Base-by-base conservation (phyloP, 2,888 invertebrate species). In the Sturmia bella region DNA sequence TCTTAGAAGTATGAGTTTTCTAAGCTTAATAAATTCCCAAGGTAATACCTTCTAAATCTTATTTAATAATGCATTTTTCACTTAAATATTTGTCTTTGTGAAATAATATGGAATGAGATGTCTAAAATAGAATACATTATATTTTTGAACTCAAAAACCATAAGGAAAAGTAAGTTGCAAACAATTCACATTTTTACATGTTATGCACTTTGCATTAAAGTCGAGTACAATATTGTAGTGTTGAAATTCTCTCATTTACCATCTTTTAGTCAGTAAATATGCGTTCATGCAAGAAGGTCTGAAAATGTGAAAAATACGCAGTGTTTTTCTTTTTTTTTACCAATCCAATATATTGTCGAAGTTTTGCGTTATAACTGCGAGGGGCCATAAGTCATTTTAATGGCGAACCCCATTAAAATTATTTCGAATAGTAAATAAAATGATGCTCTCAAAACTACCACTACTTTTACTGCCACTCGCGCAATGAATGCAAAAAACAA, bases 321-420 rank as follows among this genome's bases (percentile, higher is more conserved):
- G 12, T 21, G 12, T 24, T 39, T 59, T 70, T 61, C 17, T 61
- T 66, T 59, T 43, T 45, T 9, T 41, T 6, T 11, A 70, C 70
- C 70, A 77, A 64, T 17, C 82, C 82, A 69, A 83, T 83, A 79
- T 76, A 75, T 76, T 68, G 75, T 61, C 59, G 75, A 79, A 76
- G 50, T 63, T 79, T 83, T 73, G 50, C 74, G 74, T 79, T 79
- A 66, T 24, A 32, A 75, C 66, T 75, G 48, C 78, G 68, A 74
- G 72, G 56, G 72, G 56, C 68, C 75, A 84, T 84, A 84, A 84
- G 84, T 84, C 84, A 84, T 84, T 84, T 84, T 84, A 84, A 84
- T 84, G 84, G 84, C 74, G 72, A 70, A 57, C 52, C 75, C 84
- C 82, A 82, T 82, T 82, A 82, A 78, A 82, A 54, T 32, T 66